Base-by-base conservation (phyloP, 2,888 invertebrate genomes). In the Acanthosepion pharaonis region DNA sequence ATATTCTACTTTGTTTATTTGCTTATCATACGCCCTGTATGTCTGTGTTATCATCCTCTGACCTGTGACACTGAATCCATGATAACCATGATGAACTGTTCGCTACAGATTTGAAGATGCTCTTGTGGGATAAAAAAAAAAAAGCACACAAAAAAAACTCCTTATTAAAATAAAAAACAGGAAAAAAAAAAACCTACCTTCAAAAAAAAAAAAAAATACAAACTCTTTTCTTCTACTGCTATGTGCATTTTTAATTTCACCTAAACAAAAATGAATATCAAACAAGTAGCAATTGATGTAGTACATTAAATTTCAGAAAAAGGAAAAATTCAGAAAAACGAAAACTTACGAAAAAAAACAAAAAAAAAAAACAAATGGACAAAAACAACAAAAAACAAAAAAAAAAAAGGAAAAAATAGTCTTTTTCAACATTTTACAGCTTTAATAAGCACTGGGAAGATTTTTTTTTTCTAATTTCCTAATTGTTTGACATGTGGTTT, bases 241-340 rank as follows among this genome's bases (percentile, higher is more conserved):
- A 94, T 94, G 94, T 94, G 94, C 94, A 94, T 94, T 94, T 94
- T 94, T 94, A 55, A 94, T 94, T 94, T 94, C 94, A 94, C 94
- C 64, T 64, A 94, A 78, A 94, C 64, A 59, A 64, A 64, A 53
- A 48, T 59, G 59, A 55, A 59, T 94, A 94, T 94, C 33, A 94
- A 94, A 64, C 48, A 42, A 94, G 42, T 55, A 94, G 64, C 48
- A 94, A 48, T 94, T 48, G 48, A 94, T 64, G 94, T 94, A 94
- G 94, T 93, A 78, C 78, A 53, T 93, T 93, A 93, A 93, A 93
- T 93, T 93, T 93, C 49, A 93, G 53, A 93, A 93, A 93, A 93
- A 51, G 53, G 33, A 92, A 49, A 51, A 92, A 28, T 92, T 28
- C 18, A 28, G 51, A 93, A 53, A 93, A 49, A 53, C 15, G 25